Conservation (phyloP, 2,113 vertebrate genomes). For the Mastomys coucha region DNA sequence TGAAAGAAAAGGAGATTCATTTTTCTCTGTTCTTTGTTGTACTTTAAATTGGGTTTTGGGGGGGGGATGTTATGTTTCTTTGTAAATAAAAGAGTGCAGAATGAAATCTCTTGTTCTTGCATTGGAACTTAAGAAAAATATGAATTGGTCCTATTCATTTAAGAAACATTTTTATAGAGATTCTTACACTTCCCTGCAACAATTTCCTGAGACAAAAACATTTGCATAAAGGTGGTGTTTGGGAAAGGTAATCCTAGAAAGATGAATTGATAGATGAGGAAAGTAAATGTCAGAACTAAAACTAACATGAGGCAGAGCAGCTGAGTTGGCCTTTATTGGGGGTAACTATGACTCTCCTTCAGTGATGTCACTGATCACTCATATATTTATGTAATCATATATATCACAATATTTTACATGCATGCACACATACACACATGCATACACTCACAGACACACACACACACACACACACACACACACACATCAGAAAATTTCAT, state of each 20-base stretch:
- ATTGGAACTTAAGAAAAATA: not conserved
- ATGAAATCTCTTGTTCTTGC: not conserved
- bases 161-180: not conserved
- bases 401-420: not conserved
- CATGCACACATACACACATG: not conserved
- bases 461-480: not conserved
- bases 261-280: not conserved
- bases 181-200: not conserved
- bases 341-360: not conserved
- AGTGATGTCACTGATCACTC: not conserved
- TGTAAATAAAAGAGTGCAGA: conserved; percentile 30
- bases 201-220: not conserved
- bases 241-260: not conserved
- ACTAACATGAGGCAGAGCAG: not conserved
- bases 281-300: not conserved
- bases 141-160: not conserved
- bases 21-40: conserved; percentile 13
- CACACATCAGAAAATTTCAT: not conserved
- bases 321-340: too few species aligned
- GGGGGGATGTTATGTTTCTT: not conserved
- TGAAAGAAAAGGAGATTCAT: conserved; percentile 33
- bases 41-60: conserved; percentile 42
- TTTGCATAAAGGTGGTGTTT: not conserved
- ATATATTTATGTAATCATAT: too few species aligned
- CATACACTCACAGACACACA: not conserved